Evolutionary conservation across 2,888 invertebrate genomes (phyloP).

Genomic region (Muschampia plurimacula): DNA sequence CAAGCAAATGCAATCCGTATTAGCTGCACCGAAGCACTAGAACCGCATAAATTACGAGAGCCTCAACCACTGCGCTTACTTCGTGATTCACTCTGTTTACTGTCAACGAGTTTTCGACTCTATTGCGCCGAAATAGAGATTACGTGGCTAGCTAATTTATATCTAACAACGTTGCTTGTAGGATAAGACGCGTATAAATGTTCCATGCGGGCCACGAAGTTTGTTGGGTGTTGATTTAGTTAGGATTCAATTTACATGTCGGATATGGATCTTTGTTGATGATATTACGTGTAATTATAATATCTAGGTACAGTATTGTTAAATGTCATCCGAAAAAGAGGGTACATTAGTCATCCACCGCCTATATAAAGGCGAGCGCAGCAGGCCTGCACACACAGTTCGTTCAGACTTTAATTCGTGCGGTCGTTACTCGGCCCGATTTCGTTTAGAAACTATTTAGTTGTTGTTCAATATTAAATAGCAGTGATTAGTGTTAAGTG

Average conservation of each 20-base stretch:
- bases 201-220: constrained; percentile 34
- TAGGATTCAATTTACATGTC: constrained; percentile 12
- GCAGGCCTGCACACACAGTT: too few relatives aligned
- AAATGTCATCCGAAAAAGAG: too few relatives aligned
- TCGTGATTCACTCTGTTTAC: constrained; percentile 28
- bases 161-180: constrained; percentile 38
- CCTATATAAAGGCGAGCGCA: too few relatives aligned
- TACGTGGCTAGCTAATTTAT: constrained; percentile 42
- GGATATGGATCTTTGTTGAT: not conserved
- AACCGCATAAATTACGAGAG: constrained; percentile 29
- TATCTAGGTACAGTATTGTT: not conserved
- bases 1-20: constrained; percentile 35
- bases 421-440: too few relatives aligned
- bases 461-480: too few relatives aligned
- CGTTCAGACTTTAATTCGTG: too few relatives aligned
- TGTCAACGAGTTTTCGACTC: constrained; percentile 39
- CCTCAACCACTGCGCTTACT: constrained; percentile 28
- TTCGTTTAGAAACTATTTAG: too few relatives aligned
- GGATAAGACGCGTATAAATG: constrained; percentile 36
- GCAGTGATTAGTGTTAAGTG: too few relatives aligned
- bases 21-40: constrained; percentile 30
- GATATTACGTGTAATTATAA: not conserved
- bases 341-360: too few relatives aligned
- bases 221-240: constrained; percentile 23
- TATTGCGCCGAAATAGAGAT: constrained; percentile 38